These are phyloP conservation scores for Piaya cayana DNA, from an alignment of 2,113 vertebrate genomes.

Conservation along the genomic window DNA sequence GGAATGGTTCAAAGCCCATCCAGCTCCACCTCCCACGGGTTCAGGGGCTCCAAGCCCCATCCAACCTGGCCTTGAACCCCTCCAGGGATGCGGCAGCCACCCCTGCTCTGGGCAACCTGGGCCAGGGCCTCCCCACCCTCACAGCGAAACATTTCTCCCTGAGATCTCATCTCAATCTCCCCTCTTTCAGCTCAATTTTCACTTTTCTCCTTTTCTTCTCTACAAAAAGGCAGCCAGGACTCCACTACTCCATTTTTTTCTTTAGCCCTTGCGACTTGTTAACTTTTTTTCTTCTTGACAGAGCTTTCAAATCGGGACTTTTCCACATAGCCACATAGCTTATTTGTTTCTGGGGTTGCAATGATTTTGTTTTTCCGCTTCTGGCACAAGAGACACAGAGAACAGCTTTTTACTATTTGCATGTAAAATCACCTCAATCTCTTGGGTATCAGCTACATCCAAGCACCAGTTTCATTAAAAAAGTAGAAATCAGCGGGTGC, in stretches of 20 bases:
- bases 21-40: no score
- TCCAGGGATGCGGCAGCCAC: no score
- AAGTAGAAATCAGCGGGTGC: neutral
- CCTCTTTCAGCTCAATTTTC: no score
- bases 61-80: no score
- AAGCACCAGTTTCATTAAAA: neutral
- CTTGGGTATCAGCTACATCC: neutral
- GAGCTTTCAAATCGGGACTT: neutral
- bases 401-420: neutral
- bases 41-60: no score
- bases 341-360: neutral
- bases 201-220: neutral
- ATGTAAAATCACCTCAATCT: fast-evolving
- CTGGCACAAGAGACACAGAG: neutral
- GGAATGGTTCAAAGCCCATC: no score
- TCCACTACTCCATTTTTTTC: neutral
- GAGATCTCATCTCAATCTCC: no score
- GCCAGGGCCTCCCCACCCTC: no score
- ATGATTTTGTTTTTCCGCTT: neutral
- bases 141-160: no score
- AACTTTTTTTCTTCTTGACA: neutral
- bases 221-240: neutral
- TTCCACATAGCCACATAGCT: neutral
- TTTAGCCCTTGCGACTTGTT: neutral
- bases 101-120: no score